These are phyloP conservation scores for Cherax destructor DNA, from an alignment of 1,140 invertebrate genomes.

Conservation along the genomic window DNA sequence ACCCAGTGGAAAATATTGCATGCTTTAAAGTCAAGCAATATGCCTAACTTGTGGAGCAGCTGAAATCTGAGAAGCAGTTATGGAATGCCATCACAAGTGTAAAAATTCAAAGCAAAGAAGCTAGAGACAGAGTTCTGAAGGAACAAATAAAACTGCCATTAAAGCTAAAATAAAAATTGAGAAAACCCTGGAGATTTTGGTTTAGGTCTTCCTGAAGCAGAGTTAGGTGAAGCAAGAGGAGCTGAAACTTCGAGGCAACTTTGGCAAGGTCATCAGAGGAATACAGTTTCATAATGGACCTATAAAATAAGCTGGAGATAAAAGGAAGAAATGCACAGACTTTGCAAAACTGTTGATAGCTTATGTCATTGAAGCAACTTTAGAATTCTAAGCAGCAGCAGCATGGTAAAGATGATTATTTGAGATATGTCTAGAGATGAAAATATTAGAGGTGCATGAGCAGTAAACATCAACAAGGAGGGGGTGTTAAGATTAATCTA, in stretches of 20 bases:
- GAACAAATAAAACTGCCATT: conserved; percentile 42
- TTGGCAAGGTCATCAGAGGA: conserved; percentile 14
- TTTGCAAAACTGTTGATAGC: background rate
- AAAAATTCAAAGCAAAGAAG: background rate
- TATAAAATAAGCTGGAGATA: conserved; percentile 7
- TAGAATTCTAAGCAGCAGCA: background rate
- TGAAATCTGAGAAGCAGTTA: conserved; percentile 8
- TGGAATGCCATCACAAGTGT: background rate
- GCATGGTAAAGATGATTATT: background rate
- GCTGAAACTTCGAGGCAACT: background rate
- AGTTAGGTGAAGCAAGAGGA: background rate
- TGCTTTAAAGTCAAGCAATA: conserved; percentile 32
- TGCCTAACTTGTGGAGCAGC: background rate
- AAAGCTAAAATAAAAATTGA: conserved; percentile 40
- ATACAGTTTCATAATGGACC: conserved; percentile 16
- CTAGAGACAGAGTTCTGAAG: conserved; percentile 29
- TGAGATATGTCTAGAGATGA: conserved; percentile 2
- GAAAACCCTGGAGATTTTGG: conserved; percentile 38
- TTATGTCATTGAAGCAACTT: background rate
- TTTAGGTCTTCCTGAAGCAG: conserved; percentile 30
- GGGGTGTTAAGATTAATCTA: background rate
- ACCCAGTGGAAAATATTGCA: background rate
- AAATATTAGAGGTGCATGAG: conserved; percentile 4
- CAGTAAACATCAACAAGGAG: background rate
- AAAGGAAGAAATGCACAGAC: conserved; percentile 15